Percentiles rank a stretch among this genome's conserved stretches.
Evolutionary conservation across 1,140 invertebrate genomes (phyloP).

Genomic region (Mya arenaria): DNA sequence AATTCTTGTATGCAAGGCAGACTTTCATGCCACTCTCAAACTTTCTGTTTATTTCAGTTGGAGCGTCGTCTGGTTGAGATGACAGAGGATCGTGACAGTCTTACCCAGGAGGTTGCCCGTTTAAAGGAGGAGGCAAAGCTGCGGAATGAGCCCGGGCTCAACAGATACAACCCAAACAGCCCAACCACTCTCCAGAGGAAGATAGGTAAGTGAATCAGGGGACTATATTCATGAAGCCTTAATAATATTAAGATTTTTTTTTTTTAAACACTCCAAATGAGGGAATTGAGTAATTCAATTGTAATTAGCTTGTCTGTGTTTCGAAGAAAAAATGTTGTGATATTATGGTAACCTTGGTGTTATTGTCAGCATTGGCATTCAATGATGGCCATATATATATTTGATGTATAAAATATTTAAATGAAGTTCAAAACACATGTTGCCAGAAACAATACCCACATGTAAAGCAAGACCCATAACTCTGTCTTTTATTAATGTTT

Average conservation of each 20-base stretch:
- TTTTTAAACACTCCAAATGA: background rate
- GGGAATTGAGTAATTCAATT: background rate
- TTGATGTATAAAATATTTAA: too few species aligned
- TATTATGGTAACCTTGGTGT: background rate
- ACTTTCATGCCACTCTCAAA: too few species aligned
- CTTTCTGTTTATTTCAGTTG: conserved; percentile 47
- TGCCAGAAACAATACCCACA: too few species aligned
- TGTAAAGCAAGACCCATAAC: too few species aligned
- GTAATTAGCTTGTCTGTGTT: background rate
- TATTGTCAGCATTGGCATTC: background rate
- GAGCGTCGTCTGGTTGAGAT: conserved; percentile 68
- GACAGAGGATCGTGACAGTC: conserved; percentile 72
- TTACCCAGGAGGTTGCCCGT: conserved; percentile 70
- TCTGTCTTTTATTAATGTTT: too few species aligned
- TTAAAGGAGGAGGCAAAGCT: conserved; percentile 66
- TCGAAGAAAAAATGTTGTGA: background rate
- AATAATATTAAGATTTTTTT: background rate
- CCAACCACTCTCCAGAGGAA: conserved; percentile 72
- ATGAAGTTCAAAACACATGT: too few species aligned
- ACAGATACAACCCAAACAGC: conserved; percentile 71
- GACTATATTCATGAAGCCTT: background rate
- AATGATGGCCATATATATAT: background rate
- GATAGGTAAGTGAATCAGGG: conserved; percentile 65
- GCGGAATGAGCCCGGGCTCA: conserved; percentile 50
- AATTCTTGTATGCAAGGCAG: background rate